A percentile compares a stretch with the other conserved stretches of the same genome.
These are phyloP conservation scores for Sphecodes monilicornis DNA, from an alignment of 2,888 invertebrate species.

Conservation along the genomic window DNA sequence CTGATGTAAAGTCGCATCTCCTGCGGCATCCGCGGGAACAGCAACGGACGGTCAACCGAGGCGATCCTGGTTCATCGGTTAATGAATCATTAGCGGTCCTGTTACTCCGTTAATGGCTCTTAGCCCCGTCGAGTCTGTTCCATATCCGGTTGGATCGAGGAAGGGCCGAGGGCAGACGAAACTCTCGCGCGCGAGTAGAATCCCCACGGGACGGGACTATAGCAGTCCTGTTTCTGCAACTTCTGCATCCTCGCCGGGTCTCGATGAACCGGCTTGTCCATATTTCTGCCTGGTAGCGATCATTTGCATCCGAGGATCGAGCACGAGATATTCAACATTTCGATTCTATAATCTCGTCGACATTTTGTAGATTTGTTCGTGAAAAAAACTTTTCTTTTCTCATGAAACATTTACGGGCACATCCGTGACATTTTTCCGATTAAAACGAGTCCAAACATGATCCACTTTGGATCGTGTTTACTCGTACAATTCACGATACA, in stretches of 20 bases:
- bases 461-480: background rate
- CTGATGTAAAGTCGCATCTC: background rate
- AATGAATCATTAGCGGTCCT: constrained; percentile 78
- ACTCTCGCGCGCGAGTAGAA: constrained; percentile 40
- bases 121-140: constrained; percentile 79
- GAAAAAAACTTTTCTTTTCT: too few relatives aligned
- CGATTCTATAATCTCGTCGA: background rate
- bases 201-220: background rate
- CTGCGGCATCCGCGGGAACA: constrained; percentile 32
- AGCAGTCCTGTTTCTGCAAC: background rate
- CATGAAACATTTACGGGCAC: background rate
- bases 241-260: background rate
- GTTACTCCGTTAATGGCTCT: constrained; percentile 76
- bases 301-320: background rate
- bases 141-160: constrained; percentile 75
- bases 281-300: background rate
- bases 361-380: background rate
- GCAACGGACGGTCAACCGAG: constrained; percentile 51
- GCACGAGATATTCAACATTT: background rate
- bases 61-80: constrained; percentile 60
- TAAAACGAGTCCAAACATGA: background rate
- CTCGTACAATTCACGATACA: too few relatives aligned
- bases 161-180: constrained; percentile 30
- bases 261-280: background rate
- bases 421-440: background rate